Evolutionary conservation across 2,113 vertebrate genomes (phyloP).

Genomic region (Burhinus bistriatus): DNA sequence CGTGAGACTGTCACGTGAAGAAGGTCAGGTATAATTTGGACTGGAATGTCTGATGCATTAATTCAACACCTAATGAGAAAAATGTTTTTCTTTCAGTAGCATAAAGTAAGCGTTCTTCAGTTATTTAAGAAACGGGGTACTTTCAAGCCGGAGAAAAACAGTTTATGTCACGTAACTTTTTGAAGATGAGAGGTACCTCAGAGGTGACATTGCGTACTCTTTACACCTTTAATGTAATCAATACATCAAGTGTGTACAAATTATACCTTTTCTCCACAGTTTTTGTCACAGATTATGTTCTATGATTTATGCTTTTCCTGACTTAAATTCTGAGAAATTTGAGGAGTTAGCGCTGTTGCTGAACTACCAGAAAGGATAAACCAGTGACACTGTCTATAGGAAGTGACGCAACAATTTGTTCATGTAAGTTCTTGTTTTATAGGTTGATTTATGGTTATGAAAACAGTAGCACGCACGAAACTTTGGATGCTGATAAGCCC

Average conservation of each 20-base stretch:
- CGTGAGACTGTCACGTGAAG: not conserved
- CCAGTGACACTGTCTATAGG: not conserved
- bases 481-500: not conserved
- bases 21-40: not conserved
- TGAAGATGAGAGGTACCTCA: not conserved
- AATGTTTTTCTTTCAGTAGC: not conserved
- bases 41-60: not conserved
- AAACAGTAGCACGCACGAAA: not conserved
- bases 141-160: not conserved
- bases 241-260: not conserved
- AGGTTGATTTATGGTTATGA: not conserved
- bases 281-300: not conserved
- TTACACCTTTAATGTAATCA: not conserved
- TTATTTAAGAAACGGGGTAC: not conserved
- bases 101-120: not conserved
- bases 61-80: not conserved
- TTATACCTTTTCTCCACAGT: not conserved
- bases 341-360: not conserved
- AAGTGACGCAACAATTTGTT: not conserved
- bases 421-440: not conserved
- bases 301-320: not conserved
- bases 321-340: not conserved
- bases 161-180: accelerated
- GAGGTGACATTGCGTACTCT: not conserved
- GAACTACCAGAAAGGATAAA: not conserved